Base-by-base conservation (phyloP, 1,140 invertebrate species). In the Schlechtendalia chinensis region DNA sequence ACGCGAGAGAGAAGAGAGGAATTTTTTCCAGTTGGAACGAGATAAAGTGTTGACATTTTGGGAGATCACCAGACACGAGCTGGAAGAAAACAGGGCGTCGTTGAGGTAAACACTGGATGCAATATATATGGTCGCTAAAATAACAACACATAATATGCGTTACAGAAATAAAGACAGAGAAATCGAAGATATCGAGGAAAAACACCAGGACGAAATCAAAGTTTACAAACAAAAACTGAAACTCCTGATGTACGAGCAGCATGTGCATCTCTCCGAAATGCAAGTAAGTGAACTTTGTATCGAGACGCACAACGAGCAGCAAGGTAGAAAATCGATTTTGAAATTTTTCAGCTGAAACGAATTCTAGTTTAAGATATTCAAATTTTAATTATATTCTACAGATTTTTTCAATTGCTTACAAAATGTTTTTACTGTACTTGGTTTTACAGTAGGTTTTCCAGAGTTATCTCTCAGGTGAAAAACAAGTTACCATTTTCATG, bases 21-120 rank as follows among this genome's bases (percentile, higher is more conserved):
- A 98, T 86, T 97, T 93, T 85, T 97, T 98, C 84, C 96, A 98
- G 87, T 85, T 98, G 72, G 96, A 98, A 86, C 89, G 96, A 83
- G 96, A 98, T 85, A 97, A 97, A 87, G 90, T 98, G 19, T 90
- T 94, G 82, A 95, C 93, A 45, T 97, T 97, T 86, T 98, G 96
- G 96, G 95, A 98, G 86, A 94, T 96, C 65, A 93, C 94, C 1
- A 89, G 93, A 83, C 90, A 92, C 83, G 93, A 96, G 85, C 85
- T 96, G 11, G 91, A 95, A 82, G 94, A 96, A 87, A 90, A 90
- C 32, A 91, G 91, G 85, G 91, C 93, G 19, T 85, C 88, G 80
- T 84, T 91, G 83, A 90, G 90, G 22, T 27, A 27, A 59, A 14
- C 4, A 10, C n/a, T n/a, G n/a, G 14, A 75, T 32, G 4, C 8